These are phyloP conservation scores for Drosophila virilis DNA, from an alignment of 1,140 invertebrate species.

Conservation along the genomic window DNA sequence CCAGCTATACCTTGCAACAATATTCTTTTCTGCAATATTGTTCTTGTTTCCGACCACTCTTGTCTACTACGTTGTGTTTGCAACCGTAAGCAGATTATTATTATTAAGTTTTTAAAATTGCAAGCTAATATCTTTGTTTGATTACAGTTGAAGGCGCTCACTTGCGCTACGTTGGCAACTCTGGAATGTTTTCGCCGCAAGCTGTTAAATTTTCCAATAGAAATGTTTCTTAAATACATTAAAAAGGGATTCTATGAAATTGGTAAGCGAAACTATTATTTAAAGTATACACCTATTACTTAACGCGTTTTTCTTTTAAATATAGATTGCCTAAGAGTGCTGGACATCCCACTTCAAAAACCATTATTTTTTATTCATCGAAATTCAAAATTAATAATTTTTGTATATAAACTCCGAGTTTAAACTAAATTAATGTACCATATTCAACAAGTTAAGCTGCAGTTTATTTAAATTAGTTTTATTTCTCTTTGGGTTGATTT, in stretches of 20 bases:
- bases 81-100: constrained; percentile 59
- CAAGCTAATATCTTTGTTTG: neutral
- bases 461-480: neutral
- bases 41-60: constrained; percentile 79
- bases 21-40: constrained; percentile 76
- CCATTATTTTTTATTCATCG: constrained; percentile 33
- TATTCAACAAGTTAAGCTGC: neutral
- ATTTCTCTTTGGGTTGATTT: no score
- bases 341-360: constrained; percentile 37
- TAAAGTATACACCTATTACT: no score
- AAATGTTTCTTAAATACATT: constrained; percentile 71
- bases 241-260: constrained; percentile 56
- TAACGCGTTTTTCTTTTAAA: neutral
- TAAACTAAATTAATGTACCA: constrained; percentile 2
- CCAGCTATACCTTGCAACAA: constrained; percentile 78
- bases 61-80: constrained; percentile 81
- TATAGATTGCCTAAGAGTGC: constrained; percentile 54
- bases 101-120: neutral
- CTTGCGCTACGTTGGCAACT: constrained; percentile 50
- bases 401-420: constrained; percentile 53
- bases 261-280: constrained; percentile 29
- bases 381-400: constrained; percentile 40
- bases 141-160: constrained; percentile 57
- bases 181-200: constrained; percentile 61
- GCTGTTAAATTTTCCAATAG: constrained; percentile 84